phyloP scores from a whole-genome alignment of 2,888 invertebrate species.

The Phengaris arion region DNA sequence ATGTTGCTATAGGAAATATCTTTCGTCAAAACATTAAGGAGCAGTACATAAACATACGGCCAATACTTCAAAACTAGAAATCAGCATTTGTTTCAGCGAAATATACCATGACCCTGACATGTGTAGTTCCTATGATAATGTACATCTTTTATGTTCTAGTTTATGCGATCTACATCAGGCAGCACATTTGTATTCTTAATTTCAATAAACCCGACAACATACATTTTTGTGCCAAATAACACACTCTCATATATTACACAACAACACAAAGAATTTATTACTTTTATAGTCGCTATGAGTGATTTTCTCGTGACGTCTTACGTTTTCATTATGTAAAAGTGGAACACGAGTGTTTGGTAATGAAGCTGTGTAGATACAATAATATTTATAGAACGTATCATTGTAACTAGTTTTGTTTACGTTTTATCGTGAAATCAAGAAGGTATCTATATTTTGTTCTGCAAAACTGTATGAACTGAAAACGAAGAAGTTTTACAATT shows the following conservation, averaged over 20 bases:
- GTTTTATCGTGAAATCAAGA: too few species aligned
- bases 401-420: background rate
- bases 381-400: background rate
- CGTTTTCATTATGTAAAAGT: slow-evolving; percentile 2
- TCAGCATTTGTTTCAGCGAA: background rate
- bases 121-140: background rate
- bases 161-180: slow-evolving; percentile 2
- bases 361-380: background rate
- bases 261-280: slow-evolving; percentile 18
- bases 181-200: slow-evolving; percentile 13
- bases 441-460: too few species aligned
- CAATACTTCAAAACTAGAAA: background rate
- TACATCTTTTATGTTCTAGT: slow-evolving; percentile 2
- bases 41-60: background rate
- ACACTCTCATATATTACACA: background rate
- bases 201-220: slow-evolving; percentile 11
- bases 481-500: too few species aligned
- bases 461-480: too few species aligned
- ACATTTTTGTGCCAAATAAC: slow-evolving; percentile 19
- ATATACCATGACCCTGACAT: background rate
- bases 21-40: background rate
- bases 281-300: slow-evolving; percentile 13
- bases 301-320: slow-evolving; percentile 3
- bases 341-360: slow-evolving; percentile 10
- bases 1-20: too few species aligned